Base-by-base conservation (phyloP, 2,113 vertebrate genomes). In the Oncorhynchus kisutch region DNA sequence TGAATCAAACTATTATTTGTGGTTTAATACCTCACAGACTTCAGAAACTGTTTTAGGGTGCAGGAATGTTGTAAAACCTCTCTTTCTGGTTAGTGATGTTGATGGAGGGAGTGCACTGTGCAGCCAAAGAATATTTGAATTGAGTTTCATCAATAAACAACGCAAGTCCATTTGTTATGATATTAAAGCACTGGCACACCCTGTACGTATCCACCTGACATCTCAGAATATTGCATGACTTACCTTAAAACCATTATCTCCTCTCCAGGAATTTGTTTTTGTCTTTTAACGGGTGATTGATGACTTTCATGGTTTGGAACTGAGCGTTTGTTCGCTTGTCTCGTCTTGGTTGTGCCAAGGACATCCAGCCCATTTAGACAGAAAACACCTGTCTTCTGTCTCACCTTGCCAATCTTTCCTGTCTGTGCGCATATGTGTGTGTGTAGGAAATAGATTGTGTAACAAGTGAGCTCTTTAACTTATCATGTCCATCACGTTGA, bases 251-350 rank as follows among this genome's bases (percentile, higher is more conserved):
- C 4, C 2, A 3, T 45, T n/a, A 20, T 34, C 74, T 76, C 31
- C 22, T 72, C 78, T 84, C 84, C 57, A 77, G 72, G 74, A 86
- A 82, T 77, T 24, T 62, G 12, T 84, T 31, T 80, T 82, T 66
- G 31, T 76, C 25, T 79, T 73, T 81, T 70, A 73, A 69, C n/a
- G 14, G 67, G 31, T 82, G 81, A 86, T 82, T 76, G 78, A 88
- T 84, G 80, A 27, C 24, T 48, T 81, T 9, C 1, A 16, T 25
- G 67, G 31, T 69, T 69, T 22, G 31, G 67, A 69, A 69, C 66
- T 31, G 29, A 12, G 16, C 16, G 34, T 34, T 22, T n/a, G 31
- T 45, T 45, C 8, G 0, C 31, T 45, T 48, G 67, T 7, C 20
- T n/a, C 6, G 67, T 45, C 31, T 69, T 2, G 5, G 2, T 27